These are phyloP conservation scores for Acomys russatus DNA, from an alignment of 2,797 vertebrate genomes.

Conservation along the genomic window DNA sequence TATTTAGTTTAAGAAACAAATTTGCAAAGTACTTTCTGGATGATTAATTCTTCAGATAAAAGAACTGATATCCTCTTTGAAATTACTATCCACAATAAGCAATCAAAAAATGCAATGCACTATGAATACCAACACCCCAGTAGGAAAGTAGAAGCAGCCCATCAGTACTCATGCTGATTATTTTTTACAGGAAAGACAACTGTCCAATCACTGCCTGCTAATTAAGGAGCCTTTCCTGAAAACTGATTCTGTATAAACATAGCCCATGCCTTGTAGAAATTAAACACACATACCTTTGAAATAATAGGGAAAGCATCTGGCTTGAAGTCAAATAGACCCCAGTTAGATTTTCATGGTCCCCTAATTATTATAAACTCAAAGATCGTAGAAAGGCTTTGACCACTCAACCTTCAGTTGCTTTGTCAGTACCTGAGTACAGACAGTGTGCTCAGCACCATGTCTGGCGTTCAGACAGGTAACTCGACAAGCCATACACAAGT, in stretches of 20 bases:
- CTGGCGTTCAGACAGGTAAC: background rate
- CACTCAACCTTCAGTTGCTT: background rate
- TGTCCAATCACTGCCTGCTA: constrained; percentile 56
- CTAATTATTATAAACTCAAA: constrained; percentile 11
- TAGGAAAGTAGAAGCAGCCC: constrained; percentile 12
- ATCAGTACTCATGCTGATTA: constrained; percentile 18
- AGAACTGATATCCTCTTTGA: constrained; percentile 55
- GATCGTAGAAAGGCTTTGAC: constrained; percentile 36
- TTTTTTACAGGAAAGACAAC: constrained; percentile 52
- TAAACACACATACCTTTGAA: constrained; percentile 39
- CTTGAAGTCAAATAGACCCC: background rate
- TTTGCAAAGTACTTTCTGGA: constrained; percentile 57
- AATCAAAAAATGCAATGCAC: constrained; percentile 51
- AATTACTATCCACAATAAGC: constrained; percentile 56
- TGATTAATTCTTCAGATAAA: constrained; percentile 69
- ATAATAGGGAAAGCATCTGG: constrained; percentile 17
- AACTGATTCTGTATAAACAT: constrained; percentile 39
- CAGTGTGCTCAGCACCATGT: background rate
- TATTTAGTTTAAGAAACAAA: constrained; percentile 51
- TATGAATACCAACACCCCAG: constrained; percentile 57
- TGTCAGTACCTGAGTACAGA: background rate
- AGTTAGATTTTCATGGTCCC: constrained; percentile 1
- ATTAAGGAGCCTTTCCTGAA: constrained; percentile 47
- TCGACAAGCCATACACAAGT: background rate
- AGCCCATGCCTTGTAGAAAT: constrained; percentile 52